Percentiles rank a stretch among this genome's conserved stretches.
Evolutionary conservation across 2,888 invertebrate genomes (phyloP).

Genomic region (Sinopyrophorus schimmeli): DNA sequence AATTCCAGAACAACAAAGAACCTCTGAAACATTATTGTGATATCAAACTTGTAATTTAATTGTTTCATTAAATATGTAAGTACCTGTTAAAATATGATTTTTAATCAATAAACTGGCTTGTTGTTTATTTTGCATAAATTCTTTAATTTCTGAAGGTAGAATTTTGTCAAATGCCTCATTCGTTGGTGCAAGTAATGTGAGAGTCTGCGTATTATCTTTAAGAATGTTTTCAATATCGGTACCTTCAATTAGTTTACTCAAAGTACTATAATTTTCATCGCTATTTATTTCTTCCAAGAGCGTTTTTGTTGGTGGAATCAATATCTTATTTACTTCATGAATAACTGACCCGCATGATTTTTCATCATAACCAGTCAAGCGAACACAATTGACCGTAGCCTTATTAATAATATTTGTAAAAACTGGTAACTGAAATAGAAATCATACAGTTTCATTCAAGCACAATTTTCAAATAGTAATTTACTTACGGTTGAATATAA

Average conservation of each 20-base stretch:
- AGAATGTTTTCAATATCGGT: constrained; percentile 59
- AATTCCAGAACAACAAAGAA: constrained; percentile 53
- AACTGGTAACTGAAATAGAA: constrained; percentile 55
- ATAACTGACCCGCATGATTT: constrained; percentile 70
- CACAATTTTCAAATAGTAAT: background rate
- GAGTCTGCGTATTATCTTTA: constrained; percentile 53
- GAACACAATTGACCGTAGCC: constrained; percentile 70
- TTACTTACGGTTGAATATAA: constrained; percentile 61
- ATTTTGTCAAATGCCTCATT: constrained; percentile 60
- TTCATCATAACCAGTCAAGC: constrained; percentile 63
- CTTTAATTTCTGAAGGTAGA: constrained; percentile 55
- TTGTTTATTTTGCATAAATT: constrained; percentile 56
- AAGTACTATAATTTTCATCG: constrained; percentile 54
- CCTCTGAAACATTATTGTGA: constrained; percentile 51
- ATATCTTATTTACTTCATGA: constrained; percentile 66
- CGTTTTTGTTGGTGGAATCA: constrained; percentile 58
- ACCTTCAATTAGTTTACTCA: constrained; percentile 54
- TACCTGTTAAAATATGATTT: constrained; percentile 60
- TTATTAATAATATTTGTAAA: constrained; percentile 62
- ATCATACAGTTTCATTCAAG: no score
- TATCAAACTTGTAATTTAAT: background rate
- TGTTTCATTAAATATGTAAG: constrained; percentile 1
- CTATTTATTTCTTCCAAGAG: constrained; percentile 57
- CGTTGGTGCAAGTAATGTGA: constrained; percentile 64
- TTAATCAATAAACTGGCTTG: constrained; percentile 57